Evolutionary conservation across 2,113 vertebrate species (phyloP).

Genomic region (Chloropsis hardwickii): DNA sequence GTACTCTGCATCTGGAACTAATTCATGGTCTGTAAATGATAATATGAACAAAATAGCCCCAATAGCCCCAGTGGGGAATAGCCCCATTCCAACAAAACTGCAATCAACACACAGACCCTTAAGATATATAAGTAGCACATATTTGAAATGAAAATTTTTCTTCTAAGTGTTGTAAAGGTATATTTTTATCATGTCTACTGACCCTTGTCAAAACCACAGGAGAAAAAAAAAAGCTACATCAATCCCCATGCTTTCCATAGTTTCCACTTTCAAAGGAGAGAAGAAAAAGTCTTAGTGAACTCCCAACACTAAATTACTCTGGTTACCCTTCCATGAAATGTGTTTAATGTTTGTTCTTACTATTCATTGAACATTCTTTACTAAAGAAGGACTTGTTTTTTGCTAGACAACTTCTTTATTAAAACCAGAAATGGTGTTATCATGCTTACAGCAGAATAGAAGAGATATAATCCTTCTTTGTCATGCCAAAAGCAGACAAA

Average conservation of each 20-base stretch:
- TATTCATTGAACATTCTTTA: neutral
- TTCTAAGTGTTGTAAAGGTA: neutral
- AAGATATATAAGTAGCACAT: neutral
- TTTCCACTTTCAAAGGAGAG: neutral
- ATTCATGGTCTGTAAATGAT: neutral
- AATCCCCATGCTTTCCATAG: neutral
- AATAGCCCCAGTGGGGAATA: neutral
- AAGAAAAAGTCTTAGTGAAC: neutral
- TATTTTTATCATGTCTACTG: neutral
- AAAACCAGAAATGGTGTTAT: neutral
- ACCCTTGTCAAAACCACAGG: accelerated
- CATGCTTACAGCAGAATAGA: neutral
- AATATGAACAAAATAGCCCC: neutral
- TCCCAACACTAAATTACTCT: neutral
- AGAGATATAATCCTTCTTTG: neutral
- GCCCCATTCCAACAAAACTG: neutral
- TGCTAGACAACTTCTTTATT: neutral
- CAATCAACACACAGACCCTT: neutral
- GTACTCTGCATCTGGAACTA: neutral
- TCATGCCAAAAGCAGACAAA: neutral
- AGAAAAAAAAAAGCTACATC: neutral
- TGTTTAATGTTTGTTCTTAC: neutral
- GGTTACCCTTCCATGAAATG: neutral
- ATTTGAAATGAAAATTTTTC: neutral
- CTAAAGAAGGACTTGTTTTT: neutral